Evolutionary conservation across 2,797 vertebrate genomes (phyloP).

Genomic region (Tinamus major): DNA sequence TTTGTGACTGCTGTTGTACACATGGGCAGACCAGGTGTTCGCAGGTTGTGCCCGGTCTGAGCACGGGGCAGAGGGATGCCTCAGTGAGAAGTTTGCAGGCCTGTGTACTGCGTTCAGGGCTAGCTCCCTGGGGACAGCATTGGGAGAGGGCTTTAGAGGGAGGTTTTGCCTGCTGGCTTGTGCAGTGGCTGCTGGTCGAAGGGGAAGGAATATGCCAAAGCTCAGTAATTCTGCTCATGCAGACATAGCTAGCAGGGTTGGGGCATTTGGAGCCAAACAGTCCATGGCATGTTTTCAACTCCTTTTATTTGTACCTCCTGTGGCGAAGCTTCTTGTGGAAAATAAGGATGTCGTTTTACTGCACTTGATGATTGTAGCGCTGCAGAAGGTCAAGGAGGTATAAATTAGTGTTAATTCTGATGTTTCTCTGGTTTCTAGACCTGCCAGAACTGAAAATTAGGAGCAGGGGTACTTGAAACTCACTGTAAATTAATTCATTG

Average conservation of each 20-base stretch:
- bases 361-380: neutral
- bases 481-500: neutral
- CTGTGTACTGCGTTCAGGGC: neutral
- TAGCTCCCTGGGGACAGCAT: neutral
- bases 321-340: neutral
- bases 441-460: constrained; percentile 33
- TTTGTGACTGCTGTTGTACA: neutral
- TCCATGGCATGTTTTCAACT: neutral
- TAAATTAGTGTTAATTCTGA: constrained; percentile 22
- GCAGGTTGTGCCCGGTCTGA: rapidly evolving
- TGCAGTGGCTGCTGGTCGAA: neutral
- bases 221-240: neutral
- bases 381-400: neutral
- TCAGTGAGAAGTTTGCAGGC: neutral
- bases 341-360: neutral
- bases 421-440: neutral
- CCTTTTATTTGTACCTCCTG: neutral
- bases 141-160: neutral
- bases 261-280: neutral
- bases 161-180: neutral
- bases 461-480: neutral
- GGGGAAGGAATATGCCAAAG: neutral
- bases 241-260: neutral
- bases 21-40: neutral
- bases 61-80: rapidly evolving